These are phyloP conservation scores for Semotilus atromaculatus DNA, from an alignment of 2,797 vertebrate species.

Conservation along the genomic window DNA sequence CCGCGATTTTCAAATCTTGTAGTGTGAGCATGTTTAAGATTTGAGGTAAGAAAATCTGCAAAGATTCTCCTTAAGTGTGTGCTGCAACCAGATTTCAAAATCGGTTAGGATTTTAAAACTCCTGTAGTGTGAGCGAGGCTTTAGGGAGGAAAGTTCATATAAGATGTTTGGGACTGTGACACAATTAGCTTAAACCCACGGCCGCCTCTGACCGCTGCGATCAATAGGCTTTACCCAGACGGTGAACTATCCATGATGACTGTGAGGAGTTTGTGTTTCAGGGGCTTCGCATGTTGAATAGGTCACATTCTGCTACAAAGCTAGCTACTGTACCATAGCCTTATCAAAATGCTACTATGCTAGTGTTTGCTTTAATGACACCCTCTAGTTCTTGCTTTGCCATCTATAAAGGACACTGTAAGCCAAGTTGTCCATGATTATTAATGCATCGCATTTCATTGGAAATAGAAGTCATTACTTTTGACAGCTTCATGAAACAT, in stretches of 20 bases:
- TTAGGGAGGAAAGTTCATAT: constrained; percentile 51
- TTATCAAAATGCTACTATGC: neutral
- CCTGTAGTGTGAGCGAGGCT: no score
- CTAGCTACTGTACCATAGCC: neutral
- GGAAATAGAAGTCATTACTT: neutral
- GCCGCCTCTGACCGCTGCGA: constrained; percentile 59
- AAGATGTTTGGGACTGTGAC: constrained; percentile 48
- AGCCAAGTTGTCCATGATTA: neutral
- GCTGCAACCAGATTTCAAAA: no score
- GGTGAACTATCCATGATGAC: constrained; percentile 53
- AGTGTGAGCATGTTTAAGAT: no score
- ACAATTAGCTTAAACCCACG: constrained; percentile 65
- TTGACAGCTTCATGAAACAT: neutral
- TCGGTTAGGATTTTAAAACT: no score
- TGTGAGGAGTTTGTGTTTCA: constrained; percentile 18
- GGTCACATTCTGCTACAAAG: constrained; percentile 9
- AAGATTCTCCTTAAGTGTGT: no score
- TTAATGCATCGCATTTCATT: neutral
- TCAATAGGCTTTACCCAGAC: constrained; percentile 70
- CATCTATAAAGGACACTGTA: neutral
- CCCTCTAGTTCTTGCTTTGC: neutral
- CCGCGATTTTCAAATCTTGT: no score
- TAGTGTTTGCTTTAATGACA: constrained; percentile 5
- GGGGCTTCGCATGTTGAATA: constrained; percentile 29
- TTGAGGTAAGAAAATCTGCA: no score